These are phyloP conservation scores for Lycaena phlaeas DNA, from an alignment of 2,888 invertebrate genomes.

Conservation along the genomic window DNA sequence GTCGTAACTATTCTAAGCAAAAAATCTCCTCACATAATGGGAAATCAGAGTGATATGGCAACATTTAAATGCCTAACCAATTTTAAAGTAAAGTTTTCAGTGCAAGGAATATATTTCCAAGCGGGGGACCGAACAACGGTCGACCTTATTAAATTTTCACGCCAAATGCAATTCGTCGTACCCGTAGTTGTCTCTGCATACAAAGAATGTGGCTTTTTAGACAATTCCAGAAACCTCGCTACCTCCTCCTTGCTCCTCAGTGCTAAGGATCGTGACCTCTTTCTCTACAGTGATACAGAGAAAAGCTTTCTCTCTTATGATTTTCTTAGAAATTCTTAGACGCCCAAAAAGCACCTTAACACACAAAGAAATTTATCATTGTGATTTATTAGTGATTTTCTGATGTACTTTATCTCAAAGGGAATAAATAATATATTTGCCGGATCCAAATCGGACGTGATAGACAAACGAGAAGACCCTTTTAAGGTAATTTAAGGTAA, in stretches of 20 bases:
- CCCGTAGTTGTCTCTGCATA: conserved; percentile 10
- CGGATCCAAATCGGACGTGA: conserved; percentile 5
- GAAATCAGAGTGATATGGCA: no score
- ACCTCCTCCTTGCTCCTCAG: no score
- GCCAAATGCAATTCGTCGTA: conserved; percentile 30
- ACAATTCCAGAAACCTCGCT: background rate
- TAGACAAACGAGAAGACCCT: background rate
- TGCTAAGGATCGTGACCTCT: no score
- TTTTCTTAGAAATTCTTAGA: no score
- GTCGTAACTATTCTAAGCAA: no score
- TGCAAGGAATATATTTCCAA: conserved; percentile 17
- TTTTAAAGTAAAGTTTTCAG: background rate
- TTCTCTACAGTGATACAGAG: no score
- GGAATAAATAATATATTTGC: background rate
- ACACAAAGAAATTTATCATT: background rate
- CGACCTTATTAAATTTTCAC: conserved; percentile 46
- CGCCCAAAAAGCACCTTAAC: no score
- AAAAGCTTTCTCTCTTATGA: no score
- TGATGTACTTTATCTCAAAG: background rate
- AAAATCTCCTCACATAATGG: no score
- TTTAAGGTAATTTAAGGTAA: conserved; percentile 3
- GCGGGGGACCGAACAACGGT: conserved; percentile 15
- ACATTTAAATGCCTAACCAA: conserved; percentile 16
- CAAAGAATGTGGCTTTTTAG: conserved; percentile 16
- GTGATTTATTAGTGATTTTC: background rate